phyloP scores from a whole-genome alignment of 2,113 vertebrate species.

The Aptenodytes patagonicus region DNA sequence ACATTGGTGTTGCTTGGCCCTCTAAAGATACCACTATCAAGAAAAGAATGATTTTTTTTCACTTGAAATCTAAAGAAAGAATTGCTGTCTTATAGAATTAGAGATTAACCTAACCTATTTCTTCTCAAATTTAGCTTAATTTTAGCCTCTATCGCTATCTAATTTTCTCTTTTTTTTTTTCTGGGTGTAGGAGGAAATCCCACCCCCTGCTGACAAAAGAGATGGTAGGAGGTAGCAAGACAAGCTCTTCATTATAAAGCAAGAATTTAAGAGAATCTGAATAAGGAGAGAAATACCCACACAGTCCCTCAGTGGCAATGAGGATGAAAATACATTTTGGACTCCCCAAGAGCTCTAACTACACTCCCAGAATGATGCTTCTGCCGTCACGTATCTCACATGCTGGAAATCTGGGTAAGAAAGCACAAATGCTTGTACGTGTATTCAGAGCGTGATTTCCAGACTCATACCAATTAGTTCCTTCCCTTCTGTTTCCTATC shows the following conservation, averaged over 20 bases:
- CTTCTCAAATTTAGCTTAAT: background rate
- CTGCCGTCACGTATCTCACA: background rate
- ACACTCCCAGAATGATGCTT: background rate
- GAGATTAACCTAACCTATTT: background rate
- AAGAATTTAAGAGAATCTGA: background rate
- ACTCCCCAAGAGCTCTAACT: background rate
- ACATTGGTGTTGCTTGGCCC: fast-evolving
- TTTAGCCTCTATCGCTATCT: background rate
- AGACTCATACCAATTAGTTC: constrained; percentile 45
- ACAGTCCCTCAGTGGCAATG: background rate
- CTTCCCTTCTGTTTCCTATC: constrained; percentile 52
- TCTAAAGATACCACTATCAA: background rate
- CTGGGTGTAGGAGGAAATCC: constrained; percentile 2
- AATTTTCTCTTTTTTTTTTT: background rate
- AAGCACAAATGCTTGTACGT: background rate
- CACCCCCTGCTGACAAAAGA: background rate
- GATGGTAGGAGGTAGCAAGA: constrained; percentile 7
- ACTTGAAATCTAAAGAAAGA: background rate
- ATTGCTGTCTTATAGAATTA: background rate
- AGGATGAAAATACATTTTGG: background rate
- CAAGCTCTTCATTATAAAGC: background rate
- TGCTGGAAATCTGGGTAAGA: background rate
- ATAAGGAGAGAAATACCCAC: background rate
- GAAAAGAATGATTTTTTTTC: background rate
- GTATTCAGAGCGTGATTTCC: constrained; percentile 30